Base-by-base conservation (phyloP, 2,113 vertebrate species). In the Diadophis punctatus region DNA sequence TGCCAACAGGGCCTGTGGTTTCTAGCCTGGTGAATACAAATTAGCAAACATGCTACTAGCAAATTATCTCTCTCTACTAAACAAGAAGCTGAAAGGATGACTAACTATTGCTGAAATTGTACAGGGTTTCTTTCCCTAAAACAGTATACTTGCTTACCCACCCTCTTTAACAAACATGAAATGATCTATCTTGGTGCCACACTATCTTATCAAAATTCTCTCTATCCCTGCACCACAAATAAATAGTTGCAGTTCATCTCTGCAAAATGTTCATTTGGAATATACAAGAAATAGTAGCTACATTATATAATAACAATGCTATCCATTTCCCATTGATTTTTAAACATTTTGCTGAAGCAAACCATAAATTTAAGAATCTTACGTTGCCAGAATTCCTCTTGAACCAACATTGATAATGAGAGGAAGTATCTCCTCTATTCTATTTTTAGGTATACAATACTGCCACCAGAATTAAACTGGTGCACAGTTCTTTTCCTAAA, bases 11-110 rank as follows among this genome's bases (percentile, higher is more conserved):
- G 1, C 90, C 53, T 80, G 74, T 20, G 49, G n/a, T 93, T 89
- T 94, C 34, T 92, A 92, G 55, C 1, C 25, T 9, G 12, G 10
- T 46, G 34, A 93, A 90, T 86, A 87, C 60, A 94, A 96, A 95
- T 90, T 27, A 92, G 63, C 5, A 94, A 90, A 51, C 74, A 25
- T 63, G 39, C 14, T 90, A 89, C 46, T 22, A 90, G 55, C 90
- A 92, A 43, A 95, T 93, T 60, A 39, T 90, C 85, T 18, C 91
- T 88, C 3, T 58, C 89, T 68, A 30, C 18, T 86, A 91, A 88
- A 30, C 14, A 48, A 86, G 93, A 90, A 34, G 85, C 3, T 52
- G 39, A 93, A 58, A 53, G 63, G 23, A 52, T 74, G 30, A 48
- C 30, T 80, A 80, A 43, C 34, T 80, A 80, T 43, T 80, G 34